Evolutionary conservation across 1,140 invertebrate species (phyloP), one percentile per base, ranked within the genome.

Genomic region (Hylyphantes graminicola): DNA sequence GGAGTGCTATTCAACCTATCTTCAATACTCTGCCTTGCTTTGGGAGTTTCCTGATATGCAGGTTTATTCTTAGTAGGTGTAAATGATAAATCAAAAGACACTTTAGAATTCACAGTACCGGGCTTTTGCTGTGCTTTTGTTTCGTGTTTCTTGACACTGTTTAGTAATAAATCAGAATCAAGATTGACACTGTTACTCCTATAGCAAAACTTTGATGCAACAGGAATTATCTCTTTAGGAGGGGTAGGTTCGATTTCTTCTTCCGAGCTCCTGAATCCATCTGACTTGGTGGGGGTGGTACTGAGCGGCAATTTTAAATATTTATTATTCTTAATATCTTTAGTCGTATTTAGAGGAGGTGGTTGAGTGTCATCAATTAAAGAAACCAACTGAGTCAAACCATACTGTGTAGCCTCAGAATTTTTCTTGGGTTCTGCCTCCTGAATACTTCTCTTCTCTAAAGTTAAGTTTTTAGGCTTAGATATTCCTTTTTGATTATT

Each of bases 191-290:
- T 78, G n/a, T 78, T 67, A 67, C 51, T 65, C 9, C 76, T 51
- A 55, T 78, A 78, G 21, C 51, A 67, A 21, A 78, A 78, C 21
- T 65, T 54, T 12, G 63, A 54, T 21, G 48, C n/a, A 65, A 17
- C 15, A n/a, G 53, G 9, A 3, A 21, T 35, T 35, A 13, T 59
- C 48, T 64, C 35, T 67, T 75, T 83, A 12, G 80, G 80, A 65
- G 80, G 80, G 11, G 80, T 83, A 17, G 80, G 80, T 50, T 55
- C 70, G 15, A 83, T 75, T 48, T 83, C 80, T 65, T 67, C 72
- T 13, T 83, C 70, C 12, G 80, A 83, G 17, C 80, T 83, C 5
- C 48, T 48, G 13, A 50, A 72, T 19, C 13, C 68, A 72, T 50
- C 12, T 48, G 48, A 50, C 35, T 61, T 61, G 12, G 12, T 12